Percentiles rank a stretch among this genome's conserved stretches.
These are phyloP conservation scores for Noctua fimbriata DNA, from an alignment of 2,888 invertebrate species.

Conservation along the genomic window DNA sequence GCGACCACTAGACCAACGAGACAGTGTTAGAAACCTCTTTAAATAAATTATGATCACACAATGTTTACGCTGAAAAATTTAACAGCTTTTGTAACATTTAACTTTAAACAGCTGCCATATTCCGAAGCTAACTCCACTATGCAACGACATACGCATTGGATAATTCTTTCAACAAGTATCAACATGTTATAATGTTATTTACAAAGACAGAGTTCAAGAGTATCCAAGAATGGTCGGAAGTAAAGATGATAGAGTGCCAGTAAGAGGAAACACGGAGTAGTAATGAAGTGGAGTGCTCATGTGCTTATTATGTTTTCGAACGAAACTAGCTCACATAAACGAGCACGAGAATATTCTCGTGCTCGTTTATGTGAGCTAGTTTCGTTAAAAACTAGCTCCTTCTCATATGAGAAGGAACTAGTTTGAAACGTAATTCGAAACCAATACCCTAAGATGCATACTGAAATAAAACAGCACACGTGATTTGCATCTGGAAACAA, in stretches of 20 bases:
- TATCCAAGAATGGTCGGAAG: conserved; percentile 59
- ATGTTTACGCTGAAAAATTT: neutral
- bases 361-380: too few species aligned
- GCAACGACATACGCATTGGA: conserved; percentile 68
- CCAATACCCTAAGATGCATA: neutral
- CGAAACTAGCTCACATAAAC: neutral
- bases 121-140: conserved; percentile 59
- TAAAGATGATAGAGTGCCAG: conserved; percentile 54
- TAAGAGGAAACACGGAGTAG: conserved; percentile 38
- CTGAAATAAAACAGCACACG: neutral
- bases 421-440: neutral
- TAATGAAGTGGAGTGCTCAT: conserved; percentile 20
- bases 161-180: conserved; percentile 74
- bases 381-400: too few species aligned
- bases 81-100: neutral
- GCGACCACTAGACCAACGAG: too few species aligned
- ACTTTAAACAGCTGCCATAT: conserved; percentile 25
- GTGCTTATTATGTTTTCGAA: neutral
- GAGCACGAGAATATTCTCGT: neutral
- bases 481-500: neutral
- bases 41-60: neutral
- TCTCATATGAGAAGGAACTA: neutral
- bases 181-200: conserved; percentile 68
- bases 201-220: conserved; percentile 64
- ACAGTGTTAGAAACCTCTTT: neutral